Base-by-base conservation (phyloP, 2,797 vertebrate species). In the Euthynnus affinis region DNA sequence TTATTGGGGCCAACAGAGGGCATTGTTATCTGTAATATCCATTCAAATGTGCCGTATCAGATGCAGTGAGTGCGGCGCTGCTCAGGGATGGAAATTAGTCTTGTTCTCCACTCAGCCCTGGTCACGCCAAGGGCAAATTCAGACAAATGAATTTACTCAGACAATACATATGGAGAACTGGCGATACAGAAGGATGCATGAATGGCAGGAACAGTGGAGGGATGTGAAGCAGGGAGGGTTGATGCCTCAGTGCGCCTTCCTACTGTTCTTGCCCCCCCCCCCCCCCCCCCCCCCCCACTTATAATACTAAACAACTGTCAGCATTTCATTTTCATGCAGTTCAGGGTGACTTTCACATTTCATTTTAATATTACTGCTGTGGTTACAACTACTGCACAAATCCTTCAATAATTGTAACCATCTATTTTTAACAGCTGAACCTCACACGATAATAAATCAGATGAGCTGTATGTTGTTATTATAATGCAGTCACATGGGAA, bases 1-100 rank as follows among this genome's bases (percentile, higher is more conserved):
- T 92, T 91, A 93, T 93, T 92, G 90, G 87, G 90, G 91, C 90
- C 92, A 92, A 93, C 88, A 90, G 94, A 93, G 92, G 92, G 83
- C 93, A 93, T 90, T 85, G 92, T 92, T 93, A 94, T 94, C 91
- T 88, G 87, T 91, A 92, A 91, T 88, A 92, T 92, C 91, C 93
- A 93, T 93, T 94, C 87, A 91, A 90, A 91, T 89, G 83, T 71
- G 57, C 68, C 60, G 46, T 87, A 92, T 93, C 92, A 84, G 91
- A 94, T 93, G 87, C 83, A 68, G 83, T 1, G 74, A 88, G 76
- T 63, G 84, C 25, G 25, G 59, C 34, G 40, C 87, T 81, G 85
- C 82, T 84, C 86, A 64, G 76, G 74, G 86, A 91, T 88, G 90
- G 90, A 92, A 93, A 93, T 92, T 75, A 88, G 89, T 85, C 89